Conservation (phyloP, 1,140 invertebrate genomes). For the Venustaconcha ellipsiformis region DNA sequence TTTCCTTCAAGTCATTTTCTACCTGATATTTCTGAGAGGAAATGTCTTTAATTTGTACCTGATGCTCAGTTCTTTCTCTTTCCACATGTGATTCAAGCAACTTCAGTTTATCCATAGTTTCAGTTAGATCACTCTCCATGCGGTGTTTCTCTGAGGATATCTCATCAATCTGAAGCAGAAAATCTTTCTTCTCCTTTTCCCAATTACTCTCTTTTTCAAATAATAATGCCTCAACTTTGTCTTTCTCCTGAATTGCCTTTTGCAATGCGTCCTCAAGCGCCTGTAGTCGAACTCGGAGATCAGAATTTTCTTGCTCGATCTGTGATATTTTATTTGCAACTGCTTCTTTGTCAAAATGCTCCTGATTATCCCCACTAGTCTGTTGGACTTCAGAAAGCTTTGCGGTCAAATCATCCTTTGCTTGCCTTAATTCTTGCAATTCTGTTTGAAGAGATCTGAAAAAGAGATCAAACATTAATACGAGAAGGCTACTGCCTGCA, state of each 20-base stretch:
- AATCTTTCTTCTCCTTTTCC: slow-evolving; percentile 21
- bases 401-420: slow-evolving; percentile 3
- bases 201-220: slow-evolving; percentile 8
- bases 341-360: slow-evolving; percentile 8
- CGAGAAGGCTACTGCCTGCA: too few species aligned
- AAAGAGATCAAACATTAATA: too few species aligned
- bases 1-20: slow-evolving; percentile 13
- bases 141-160: slow-evolving; percentile 17
- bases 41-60: slow-evolving; percentile 10
- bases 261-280: slow-evolving; percentile 13
- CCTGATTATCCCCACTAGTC: slow-evolving; percentile 3
- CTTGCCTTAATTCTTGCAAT: slow-evolving; percentile 4
- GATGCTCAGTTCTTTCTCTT: slow-evolving; percentile 14
- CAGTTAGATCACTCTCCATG: slow-evolving; percentile 12
- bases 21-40: slow-evolving; percentile 7
- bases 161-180: slow-evolving; percentile 21
- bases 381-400: slow-evolving; percentile 10
- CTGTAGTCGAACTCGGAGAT: slow-evolving; percentile 15
- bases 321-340: slow-evolving; percentile 21
- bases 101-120: slow-evolving; percentile 14
- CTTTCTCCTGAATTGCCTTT: slow-evolving; percentile 22
- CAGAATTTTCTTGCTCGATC: slow-evolving; percentile 25
- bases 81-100: slow-evolving; percentile 13
- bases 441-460: slow-evolving; percentile 5
- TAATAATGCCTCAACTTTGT: slow-evolving; percentile 14